Percentiles rank a stretch among this genome's conserved stretches.
Conservation (phyloP, 2,888 invertebrate species). For the Lomographa bimaculata region DNA sequence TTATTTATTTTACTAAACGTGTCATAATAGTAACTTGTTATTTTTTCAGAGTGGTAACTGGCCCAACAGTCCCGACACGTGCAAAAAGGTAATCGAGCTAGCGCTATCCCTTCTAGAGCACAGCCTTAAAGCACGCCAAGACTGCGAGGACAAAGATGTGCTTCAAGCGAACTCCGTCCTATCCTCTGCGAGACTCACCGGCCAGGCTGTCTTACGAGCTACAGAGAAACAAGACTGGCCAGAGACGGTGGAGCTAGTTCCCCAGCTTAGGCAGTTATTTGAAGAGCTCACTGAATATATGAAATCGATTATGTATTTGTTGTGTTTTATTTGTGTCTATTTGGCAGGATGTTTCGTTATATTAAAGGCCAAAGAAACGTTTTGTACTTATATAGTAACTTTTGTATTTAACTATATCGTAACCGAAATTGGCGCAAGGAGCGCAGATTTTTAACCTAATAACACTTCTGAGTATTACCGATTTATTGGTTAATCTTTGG, state of each 20-base stretch:
- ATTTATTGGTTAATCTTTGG: too few species aligned
- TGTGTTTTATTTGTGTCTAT: slow-evolving; percentile 43
- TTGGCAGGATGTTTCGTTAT: too few species aligned
- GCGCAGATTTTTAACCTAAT: too few species aligned
- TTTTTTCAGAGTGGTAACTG: slow-evolving; percentile 71
- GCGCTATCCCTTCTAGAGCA: slow-evolving; percentile 83
- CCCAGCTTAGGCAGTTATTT: slow-evolving; percentile 55
- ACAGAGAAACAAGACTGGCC: slow-evolving; percentile 73
- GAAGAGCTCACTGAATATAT: slow-evolving; percentile 68
- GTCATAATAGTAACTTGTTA: too few species aligned
- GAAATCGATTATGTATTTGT: slow-evolving; percentile 63
- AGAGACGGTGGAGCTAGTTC: slow-evolving; percentile 56
- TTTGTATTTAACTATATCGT: too few species aligned
- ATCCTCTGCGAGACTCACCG: slow-evolving; percentile 83
- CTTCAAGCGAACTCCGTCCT: slow-evolving; percentile 81
- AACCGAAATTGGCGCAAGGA: too few species aligned
- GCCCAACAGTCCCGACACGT: slow-evolving; percentile 82
- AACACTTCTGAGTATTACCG: too few species aligned
- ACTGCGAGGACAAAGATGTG: slow-evolving; percentile 71
- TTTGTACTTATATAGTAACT: too few species aligned
- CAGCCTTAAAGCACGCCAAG: slow-evolving; percentile 79
- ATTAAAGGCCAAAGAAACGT: too few species aligned
- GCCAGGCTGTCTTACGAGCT: slow-evolving; percentile 81
- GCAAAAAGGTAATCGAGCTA: slow-evolving; percentile 85
- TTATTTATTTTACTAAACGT: too few species aligned